Evolutionary conservation across 2,888 invertebrate species (phyloP).

Genomic region (Troilus luridus): DNA sequence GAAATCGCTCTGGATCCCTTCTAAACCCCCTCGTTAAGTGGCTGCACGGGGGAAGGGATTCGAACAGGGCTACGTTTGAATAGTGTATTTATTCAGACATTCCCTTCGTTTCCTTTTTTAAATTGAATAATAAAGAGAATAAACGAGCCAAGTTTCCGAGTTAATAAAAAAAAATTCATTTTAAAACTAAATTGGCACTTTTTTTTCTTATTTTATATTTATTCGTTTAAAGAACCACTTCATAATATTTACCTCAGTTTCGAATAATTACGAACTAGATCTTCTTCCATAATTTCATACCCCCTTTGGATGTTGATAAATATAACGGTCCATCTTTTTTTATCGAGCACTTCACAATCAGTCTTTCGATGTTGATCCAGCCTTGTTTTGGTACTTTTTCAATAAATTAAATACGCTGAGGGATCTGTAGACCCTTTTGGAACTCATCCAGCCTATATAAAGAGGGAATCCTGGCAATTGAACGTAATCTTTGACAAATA

Average conservation of each 20-base stretch:
- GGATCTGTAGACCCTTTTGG: no score
- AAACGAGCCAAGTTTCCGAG: background rate
- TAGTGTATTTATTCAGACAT: slow-evolving; percentile 21
- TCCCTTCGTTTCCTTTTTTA: background rate
- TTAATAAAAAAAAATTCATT: background rate
- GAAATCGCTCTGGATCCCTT: background rate
- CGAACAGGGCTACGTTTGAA: background rate
- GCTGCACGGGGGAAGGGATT: background rate
- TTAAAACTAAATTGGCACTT: no score
- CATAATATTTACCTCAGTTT: background rate
- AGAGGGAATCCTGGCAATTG: no score
- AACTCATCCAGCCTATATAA: no score
- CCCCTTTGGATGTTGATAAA: no score
- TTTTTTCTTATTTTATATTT: background rate
- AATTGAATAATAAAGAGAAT: background rate
- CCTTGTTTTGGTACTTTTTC: no score
- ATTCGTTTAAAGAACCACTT: background rate
- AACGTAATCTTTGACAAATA: no score
- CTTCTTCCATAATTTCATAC: background rate
- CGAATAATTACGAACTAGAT: background rate
- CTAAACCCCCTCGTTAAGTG: slow-evolving; percentile 21
- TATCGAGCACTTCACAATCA: no score
- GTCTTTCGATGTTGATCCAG: no score
- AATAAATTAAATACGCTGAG: no score
- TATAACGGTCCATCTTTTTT: no score